Evolutionary conservation across 2,113 vertebrate species (phyloP), one percentile per base, ranked within the genome.

Genomic region (Tetrao urogallus): DNA sequence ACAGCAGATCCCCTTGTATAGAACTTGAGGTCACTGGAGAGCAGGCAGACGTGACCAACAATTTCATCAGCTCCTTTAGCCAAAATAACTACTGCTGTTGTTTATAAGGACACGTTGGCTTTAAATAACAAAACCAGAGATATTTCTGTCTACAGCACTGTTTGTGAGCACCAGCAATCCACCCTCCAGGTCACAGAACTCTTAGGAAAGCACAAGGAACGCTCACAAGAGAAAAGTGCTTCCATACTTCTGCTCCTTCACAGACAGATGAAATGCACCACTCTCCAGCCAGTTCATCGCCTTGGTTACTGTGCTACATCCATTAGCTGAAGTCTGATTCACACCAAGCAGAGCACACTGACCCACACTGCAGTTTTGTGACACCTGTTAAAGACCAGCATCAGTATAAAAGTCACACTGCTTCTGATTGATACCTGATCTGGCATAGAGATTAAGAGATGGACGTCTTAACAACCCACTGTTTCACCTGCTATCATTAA

Each of bases 1-100:
- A 58, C 28, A 86, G 6, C 64, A 92, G 56, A 87, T 93, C 86
- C 92, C 92, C 94, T 76, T 91, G 85, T 82, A 84, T 3, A 95
- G 82, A 76, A 91, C 64, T 13, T 89, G 93, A 97, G 95, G 94
- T 96, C 84, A 95, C 25, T 89, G 92, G 71, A 96, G 70, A 94
- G 89, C 73, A 90, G 82, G 92, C 88, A 79, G 69, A 91, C 76
- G 81, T 0, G 0, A 92, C n/a, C 82, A 82, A 72, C 27, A 78
- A 30, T 90, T 88, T 43, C 6, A 63, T 30, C 74, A 93, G 34
- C 54, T 84, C 28, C 34, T 89, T 89, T 90, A 81, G 73, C 77
- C 77, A 91, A 94, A 90, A 91, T 78, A 93, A 91, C 58, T 11
- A 24, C 82, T 63, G 64, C 58, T n/a, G 64, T 18, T 69, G 83